Percentiles rank a stretch among this genome's conserved stretches.
phyloP scores from a whole-genome alignment of 2,113 vertebrate species.

The Microtus montanus region DNA sequence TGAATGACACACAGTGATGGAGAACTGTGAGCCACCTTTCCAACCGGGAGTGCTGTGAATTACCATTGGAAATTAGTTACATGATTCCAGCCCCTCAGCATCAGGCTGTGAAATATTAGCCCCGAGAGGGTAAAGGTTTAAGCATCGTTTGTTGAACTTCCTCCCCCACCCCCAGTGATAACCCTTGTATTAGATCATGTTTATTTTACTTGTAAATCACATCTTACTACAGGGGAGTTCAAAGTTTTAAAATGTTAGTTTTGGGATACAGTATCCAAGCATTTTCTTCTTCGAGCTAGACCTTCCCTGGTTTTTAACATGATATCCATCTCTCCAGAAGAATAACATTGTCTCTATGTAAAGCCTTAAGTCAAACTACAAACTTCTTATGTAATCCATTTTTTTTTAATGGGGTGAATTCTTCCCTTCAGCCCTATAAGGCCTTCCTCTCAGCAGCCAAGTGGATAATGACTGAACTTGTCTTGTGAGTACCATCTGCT shows the following conservation, averaged over 20 bases:
- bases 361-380: slow-evolving; percentile 75
- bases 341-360: slow-evolving; percentile 74
- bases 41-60: slow-evolving; percentile 53
- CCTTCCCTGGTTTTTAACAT: slow-evolving; percentile 52
- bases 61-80: slow-evolving; percentile 73
- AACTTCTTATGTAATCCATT: slow-evolving; percentile 65
- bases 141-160: slow-evolving; percentile 76
- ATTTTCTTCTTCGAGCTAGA: slow-evolving; percentile 56
- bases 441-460: slow-evolving; percentile 93
- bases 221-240: slow-evolving; percentile 59
- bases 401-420: slow-evolving; percentile 78
- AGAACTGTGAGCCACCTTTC: slow-evolving; percentile 55
- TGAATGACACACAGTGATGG: slow-evolving; percentile 46
- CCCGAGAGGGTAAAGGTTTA: slow-evolving; percentile 83
- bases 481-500: slow-evolving; percentile 93
- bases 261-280: slow-evolving; percentile 58
- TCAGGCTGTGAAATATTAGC: slow-evolving; percentile 84
- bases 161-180: slow-evolving; percentile 68
- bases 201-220: slow-evolving; percentile 81
- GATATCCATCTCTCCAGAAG: slow-evolving; percentile 73
- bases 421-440: slow-evolving; percentile 94
- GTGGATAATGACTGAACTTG: slow-evolving; percentile 97
- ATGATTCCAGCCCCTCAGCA: slow-evolving; percentile 65
- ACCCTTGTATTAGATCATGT: slow-evolving; percentile 59
- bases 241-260: slow-evolving; percentile 70